Evolutionary conservation across 2,797 vertebrate genomes (phyloP).

Genomic region (Champsocephalus gunnari): DNA sequence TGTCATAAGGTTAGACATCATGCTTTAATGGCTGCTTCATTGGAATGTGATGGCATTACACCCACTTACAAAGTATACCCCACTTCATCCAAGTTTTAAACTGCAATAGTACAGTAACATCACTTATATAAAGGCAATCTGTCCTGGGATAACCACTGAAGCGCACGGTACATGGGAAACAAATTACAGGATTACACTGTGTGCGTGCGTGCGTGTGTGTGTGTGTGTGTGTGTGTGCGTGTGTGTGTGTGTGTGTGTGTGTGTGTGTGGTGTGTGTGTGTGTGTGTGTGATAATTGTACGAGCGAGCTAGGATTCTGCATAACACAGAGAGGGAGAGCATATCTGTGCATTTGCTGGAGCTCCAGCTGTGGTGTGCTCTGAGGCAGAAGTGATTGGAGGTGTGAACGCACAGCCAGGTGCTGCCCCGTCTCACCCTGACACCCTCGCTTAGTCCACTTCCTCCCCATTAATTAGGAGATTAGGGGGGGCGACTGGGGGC

Average conservation of each 20-base stretch:
- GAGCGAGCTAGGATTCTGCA: not conserved
- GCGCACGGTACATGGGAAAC: constrained; percentile 13
- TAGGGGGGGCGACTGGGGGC: constrained; percentile 21
- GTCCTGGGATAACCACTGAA: constrained; percentile 15
- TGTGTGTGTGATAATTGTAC: constrained; percentile 3
- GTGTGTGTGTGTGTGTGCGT: constrained; percentile 23
- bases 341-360: constrained; percentile 22
- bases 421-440: constrained; percentile 70
- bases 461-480: constrained; percentile 76
- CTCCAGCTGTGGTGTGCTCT: constrained; percentile 76
- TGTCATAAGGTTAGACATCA: not conserved
- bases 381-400: constrained; percentile 75
- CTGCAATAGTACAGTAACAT: not conserved
- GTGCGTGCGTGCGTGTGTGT: constrained; percentile 6
- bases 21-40: not conserved
- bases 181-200: constrained; percentile 17
- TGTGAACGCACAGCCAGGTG: constrained; percentile 76
- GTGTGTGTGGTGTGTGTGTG: constrained; percentile 8
- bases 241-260: constrained; percentile 21
- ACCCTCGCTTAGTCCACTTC: constrained; percentile 75
- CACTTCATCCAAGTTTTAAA: not conserved
- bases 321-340: not conserved
- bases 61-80: not conserved
- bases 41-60: not conserved
- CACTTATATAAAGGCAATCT: constrained; percentile 15